Evolutionary conservation across 2,113 vertebrate species (phyloP).

Genomic region (Eretmochelys imbricata): DNA sequence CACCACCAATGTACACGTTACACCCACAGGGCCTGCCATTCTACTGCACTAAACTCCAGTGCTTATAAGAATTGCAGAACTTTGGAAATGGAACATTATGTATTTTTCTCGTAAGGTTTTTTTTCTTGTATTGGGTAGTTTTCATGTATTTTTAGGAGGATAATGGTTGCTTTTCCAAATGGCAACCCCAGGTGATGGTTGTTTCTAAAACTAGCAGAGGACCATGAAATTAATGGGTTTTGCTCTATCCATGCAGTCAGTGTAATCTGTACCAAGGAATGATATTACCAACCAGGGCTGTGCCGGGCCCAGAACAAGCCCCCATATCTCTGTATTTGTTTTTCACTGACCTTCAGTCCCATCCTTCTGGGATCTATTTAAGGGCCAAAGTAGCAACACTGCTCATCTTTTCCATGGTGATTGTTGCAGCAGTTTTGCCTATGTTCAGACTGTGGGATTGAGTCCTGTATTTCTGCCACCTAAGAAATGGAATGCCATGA

Average conservation of each 20-base stretch:
- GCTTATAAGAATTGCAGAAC: background rate
- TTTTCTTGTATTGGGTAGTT: background rate
- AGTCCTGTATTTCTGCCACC: background rate
- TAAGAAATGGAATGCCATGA: background rate
- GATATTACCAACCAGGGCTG: background rate
- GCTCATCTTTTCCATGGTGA: background rate
- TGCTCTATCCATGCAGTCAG: background rate
- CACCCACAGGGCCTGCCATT: background rate
- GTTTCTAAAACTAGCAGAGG: background rate
- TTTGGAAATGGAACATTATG: background rate
- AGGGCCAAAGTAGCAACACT: background rate
- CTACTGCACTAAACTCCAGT: background rate
- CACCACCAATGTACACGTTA: background rate
- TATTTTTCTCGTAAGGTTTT: background rate
- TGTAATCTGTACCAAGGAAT: background rate
- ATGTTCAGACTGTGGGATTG: background rate
- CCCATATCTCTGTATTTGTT: background rate
- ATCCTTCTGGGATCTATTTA: background rate
- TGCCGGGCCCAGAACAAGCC: background rate
- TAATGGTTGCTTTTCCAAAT: background rate
- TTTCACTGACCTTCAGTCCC: background rate
- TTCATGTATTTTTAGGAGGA: background rate
- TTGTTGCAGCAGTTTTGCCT: background rate
- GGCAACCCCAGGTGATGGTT: background rate
- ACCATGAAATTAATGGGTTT: background rate